Conservation (phyloP, 2,888 invertebrate genomes). For the Diarsia rubi region DNA sequence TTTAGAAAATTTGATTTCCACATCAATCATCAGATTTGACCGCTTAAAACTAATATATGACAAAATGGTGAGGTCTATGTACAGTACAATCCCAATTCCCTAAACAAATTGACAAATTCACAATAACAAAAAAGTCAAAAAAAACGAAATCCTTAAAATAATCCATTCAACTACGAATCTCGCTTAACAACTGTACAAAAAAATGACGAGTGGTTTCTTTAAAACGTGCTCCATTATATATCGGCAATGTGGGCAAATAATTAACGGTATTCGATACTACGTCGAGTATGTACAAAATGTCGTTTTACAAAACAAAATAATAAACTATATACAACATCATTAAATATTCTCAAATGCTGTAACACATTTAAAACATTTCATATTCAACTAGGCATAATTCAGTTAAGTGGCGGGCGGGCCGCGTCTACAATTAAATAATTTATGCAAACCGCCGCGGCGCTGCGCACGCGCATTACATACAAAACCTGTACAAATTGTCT, state of each 20-base stretch:
- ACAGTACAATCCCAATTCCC: slow-evolving; percentile 93
- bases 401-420: slow-evolving; percentile 80
- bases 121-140: slow-evolving; percentile 91
- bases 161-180: slow-evolving; percentile 89
- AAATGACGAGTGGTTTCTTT: slow-evolving; percentile 89
- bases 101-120: slow-evolving; percentile 93
- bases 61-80: slow-evolving; percentile 90
- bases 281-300: slow-evolving; percentile 85
- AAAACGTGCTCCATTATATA: slow-evolving; percentile 83
- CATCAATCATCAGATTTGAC: slow-evolving; percentile 88
- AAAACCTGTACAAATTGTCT: slow-evolving; percentile 82
- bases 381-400: slow-evolving; percentile 89
- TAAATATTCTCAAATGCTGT: slow-evolving; percentile 91
- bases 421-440: slow-evolving; percentile 80
- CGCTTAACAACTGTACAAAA: slow-evolving; percentile 90
- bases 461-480: slow-evolving; percentile 68
- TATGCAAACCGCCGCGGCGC: slow-evolving; percentile 70
- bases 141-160: slow-evolving; percentile 86
- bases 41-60: slow-evolving; percentile 87
- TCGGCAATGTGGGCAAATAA: slow-evolving; percentile 86
- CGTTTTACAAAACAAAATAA: slow-evolving; percentile 89
- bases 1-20: slow-evolving; percentile 91
- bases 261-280: slow-evolving; percentile 80
- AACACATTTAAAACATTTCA: slow-evolving; percentile 91
- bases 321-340: slow-evolving; percentile 91